Evolutionary conservation across 2,888 invertebrate genomes (phyloP).

Genomic region (Peribatodes rhomboidaria): DNA sequence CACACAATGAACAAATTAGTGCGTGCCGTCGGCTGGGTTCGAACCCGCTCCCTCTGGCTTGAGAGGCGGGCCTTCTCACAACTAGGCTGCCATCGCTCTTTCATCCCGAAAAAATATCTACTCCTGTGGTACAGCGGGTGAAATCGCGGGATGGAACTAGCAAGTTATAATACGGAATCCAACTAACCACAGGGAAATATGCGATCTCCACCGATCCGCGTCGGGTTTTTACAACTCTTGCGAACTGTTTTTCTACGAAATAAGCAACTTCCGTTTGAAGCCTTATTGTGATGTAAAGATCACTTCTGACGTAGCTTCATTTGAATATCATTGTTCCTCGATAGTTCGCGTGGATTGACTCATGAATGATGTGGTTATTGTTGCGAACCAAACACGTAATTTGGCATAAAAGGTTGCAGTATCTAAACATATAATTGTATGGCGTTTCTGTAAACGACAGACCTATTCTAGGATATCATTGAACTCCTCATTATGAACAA

Average conservation of each 20-base stretch:
- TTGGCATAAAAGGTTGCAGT: slow-evolving; percentile 3
- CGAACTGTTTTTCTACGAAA: slow-evolving; percentile 35
- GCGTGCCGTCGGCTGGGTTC: too few relatives aligned
- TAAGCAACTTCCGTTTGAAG: slow-evolving; percentile 29
- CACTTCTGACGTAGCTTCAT: slow-evolving; percentile 23
- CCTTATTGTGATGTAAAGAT: slow-evolving; percentile 30
- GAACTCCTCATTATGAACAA: too few relatives aligned
- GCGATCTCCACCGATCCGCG: slow-evolving; percentile 13
- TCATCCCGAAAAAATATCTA: too few relatives aligned
- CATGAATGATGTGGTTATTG: slow-evolving; percentile 19
- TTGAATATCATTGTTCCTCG: slow-evolving; percentile 25
- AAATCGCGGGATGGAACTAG: too few relatives aligned
- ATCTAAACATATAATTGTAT: not conserved
- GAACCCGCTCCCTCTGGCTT: too few relatives aligned
- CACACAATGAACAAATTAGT: too few relatives aligned
- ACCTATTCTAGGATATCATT: too few relatives aligned
- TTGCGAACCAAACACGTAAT: not conserved
- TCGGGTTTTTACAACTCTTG: slow-evolving; percentile 39
- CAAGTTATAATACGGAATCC: not conserved
- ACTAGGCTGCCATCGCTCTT: too few relatives aligned
- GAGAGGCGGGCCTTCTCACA: too few relatives aligned
- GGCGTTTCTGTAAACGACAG: too few relatives aligned
- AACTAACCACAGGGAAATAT: not conserved
- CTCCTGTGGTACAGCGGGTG: too few relatives aligned
- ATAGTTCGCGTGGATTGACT: slow-evolving; percentile 1